These are phyloP conservation scores for Tipula confusa DNA, from an alignment of 2,888 invertebrate genomes.

Conservation along the genomic window DNA sequence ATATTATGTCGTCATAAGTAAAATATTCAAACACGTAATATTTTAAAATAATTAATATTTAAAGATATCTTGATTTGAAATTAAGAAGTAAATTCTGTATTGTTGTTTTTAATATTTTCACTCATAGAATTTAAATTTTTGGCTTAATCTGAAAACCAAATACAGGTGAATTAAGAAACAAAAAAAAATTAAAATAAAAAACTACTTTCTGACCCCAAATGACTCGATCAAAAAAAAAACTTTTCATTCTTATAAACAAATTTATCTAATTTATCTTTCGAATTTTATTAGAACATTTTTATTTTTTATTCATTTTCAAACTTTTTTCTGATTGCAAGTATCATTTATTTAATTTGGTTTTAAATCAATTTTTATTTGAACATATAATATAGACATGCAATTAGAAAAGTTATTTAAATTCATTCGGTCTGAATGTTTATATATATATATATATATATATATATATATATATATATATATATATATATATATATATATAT, in stretches of 20 bases:
- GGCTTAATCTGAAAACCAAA: neutral
- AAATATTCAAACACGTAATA: too few relatives aligned
- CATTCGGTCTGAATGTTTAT: neutral
- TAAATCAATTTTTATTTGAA: neutral
- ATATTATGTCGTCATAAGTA: too few relatives aligned
- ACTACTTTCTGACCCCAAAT: neutral
- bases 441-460: neutral
- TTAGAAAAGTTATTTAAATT: constrained; percentile 20
- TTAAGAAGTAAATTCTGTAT: too few relatives aligned
- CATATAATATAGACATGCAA: neutral
- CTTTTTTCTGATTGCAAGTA: neutral
- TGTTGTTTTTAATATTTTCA: too few relatives aligned
- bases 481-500: neutral
- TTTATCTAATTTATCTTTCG: neutral
- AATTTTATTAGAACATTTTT: neutral
- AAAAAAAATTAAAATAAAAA: neutral
- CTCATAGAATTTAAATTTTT: too few relatives aligned
- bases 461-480: neutral
- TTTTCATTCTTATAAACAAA: neutral
- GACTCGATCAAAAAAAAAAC: neutral
- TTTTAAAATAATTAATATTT: too few relatives aligned
- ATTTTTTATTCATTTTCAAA: neutral
- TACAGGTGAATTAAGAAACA: neutral
- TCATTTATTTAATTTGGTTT: neutral
- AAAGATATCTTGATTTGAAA: too few relatives aligned